Base-by-base conservation (phyloP, 2,888 invertebrate species). In the Selenia dentaria region DNA sequence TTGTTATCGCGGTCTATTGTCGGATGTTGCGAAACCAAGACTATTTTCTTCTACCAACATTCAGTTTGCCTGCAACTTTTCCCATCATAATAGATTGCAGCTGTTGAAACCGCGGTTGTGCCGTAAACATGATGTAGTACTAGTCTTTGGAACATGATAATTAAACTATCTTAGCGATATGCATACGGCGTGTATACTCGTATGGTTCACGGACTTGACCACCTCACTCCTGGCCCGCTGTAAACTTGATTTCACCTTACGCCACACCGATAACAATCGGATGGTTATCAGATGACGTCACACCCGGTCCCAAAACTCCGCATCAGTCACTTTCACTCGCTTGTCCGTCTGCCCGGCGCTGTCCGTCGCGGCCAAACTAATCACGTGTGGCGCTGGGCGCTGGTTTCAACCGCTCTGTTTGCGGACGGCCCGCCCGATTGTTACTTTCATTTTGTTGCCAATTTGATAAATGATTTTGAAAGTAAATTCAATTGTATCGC, bases 291-390 rank as follows among this genome's bases (percentile, higher is more conserved):
- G 44, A 51, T 85, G 85, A 82, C 83, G 85, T 85, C 84, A 82
- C 65, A 37, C 40, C 36, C 73, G 80, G 74, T 79, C 77, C 83
- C 76, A 80, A 87, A 87, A 74, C 74, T 41, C 24, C 36, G 70
- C 74, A 74, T 71, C 75, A 61, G 70, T 82, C 82, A 88, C 88
- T 88, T 88, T 88, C 88, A 88, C 88, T 83, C 57, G 70, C 74
- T 64, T 70, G 76, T 70, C 73, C 72, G 70, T 64, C 70, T 61
- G 70, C 63, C 62, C 58, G 60, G 62, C 57, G 18, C 24, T 8
- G 25, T 25, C 25, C 25, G 10, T 2, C 50, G 44, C 18, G 47
- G 41, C 28, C 48, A 39, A 52, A 62, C 58, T 59, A 64, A 66
- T 65, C 49, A 53, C 54, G 56, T 59, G 56, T 62, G 58, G 56